These are phyloP conservation scores for Plebejus argus DNA, from an alignment of 2,888 invertebrate species.

Conservation along the genomic window DNA sequence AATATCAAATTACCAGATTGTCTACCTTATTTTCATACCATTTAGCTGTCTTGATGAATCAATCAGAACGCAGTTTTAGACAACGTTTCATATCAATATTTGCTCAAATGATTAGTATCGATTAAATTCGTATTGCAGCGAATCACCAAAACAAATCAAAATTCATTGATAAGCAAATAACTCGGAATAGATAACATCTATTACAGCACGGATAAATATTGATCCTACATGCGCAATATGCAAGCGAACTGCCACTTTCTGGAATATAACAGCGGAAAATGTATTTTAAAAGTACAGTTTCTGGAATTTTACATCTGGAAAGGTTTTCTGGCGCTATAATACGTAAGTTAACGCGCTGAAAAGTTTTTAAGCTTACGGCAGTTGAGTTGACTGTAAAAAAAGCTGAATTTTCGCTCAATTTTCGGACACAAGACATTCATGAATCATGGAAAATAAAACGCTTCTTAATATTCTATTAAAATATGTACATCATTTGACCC, in stretches of 20 bases:
- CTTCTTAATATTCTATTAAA: no score
- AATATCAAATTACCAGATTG: not conserved
- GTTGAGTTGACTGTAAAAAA: no score
- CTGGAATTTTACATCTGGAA: not conserved
- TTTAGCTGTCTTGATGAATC: conserved; percentile 36
- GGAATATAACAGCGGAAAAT: not conserved
- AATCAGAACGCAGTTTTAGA: conserved; percentile 42
- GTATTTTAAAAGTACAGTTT: no score
- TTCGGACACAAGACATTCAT: no score
- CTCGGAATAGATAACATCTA: conserved; percentile 55
- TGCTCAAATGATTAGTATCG: conserved; percentile 56
- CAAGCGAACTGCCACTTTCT: not conserved
- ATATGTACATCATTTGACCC: no score
- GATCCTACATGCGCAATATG: not conserved
- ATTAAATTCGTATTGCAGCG: conserved; percentile 55
- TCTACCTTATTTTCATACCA: not conserved
- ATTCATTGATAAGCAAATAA: conserved; percentile 52
- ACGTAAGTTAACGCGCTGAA: no score
- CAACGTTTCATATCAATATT: conserved; percentile 51
- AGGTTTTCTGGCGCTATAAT: not conserved
- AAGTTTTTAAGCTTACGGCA: no score
- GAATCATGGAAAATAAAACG: no score
- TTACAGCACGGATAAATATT: not conserved
- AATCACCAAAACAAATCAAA: conserved; percentile 65
- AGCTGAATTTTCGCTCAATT: no score